phyloP scores from a whole-genome alignment of 2,113 vertebrate genomes.

The Siniperca knerii region DNA sequence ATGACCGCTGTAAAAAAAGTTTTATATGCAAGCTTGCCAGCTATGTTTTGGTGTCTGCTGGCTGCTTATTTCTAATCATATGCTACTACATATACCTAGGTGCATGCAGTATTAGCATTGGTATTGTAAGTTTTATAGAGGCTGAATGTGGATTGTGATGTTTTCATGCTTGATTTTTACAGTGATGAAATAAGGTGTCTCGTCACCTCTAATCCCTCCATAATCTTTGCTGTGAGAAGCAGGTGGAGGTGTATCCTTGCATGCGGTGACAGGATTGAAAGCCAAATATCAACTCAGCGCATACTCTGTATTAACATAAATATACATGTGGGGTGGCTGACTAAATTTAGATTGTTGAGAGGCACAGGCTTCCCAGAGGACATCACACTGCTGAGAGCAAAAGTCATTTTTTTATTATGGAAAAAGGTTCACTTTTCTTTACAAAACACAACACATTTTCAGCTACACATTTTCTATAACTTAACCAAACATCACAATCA shows the following conservation, averaged over 20 bases:
- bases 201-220: too few species aligned
- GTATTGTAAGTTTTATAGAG: neutral
- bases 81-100: neutral
- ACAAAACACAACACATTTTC: slow-evolving; percentile 71
- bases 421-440: slow-evolving; percentile 65
- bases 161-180: neutral
- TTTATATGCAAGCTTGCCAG: neutral
- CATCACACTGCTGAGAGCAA: slow-evolving; percentile 12
- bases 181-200: neutral
- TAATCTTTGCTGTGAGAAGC: slow-evolving; percentile 1
- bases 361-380: neutral
- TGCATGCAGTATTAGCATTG: neutral
- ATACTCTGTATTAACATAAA: neutral
- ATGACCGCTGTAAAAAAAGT: neutral
- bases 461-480: slow-evolving; percentile 64
- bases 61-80: neutral
- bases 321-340: neutral
- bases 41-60: neutral
- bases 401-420: slow-evolving; percentile 63
- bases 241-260: neutral
- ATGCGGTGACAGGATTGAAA: neutral
- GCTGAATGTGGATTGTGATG: neutral
- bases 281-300: neutral
- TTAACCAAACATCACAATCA: slow-evolving; percentile 63
- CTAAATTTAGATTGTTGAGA: neutral